Base-by-base conservation (phyloP, 2,113 vertebrate species). In the Megalops atlanticus region DNA sequence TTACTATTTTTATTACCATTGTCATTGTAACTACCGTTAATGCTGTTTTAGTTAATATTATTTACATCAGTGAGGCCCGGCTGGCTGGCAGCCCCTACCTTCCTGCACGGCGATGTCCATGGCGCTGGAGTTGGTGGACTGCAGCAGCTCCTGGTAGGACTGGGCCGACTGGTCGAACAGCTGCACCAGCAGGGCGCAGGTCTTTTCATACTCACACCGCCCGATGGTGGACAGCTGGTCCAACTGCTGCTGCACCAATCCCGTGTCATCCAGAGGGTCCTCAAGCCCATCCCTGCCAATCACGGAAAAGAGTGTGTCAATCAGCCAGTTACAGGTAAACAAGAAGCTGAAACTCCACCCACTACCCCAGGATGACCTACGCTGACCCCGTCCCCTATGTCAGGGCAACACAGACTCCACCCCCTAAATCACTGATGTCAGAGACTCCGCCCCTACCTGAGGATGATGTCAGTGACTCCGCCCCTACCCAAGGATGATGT, bases 161-260 rank as follows among this genome's bases (percentile, higher is more conserved):
- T 99, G 98, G 27, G 98, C 98, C 0, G 97, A 95, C 89, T 99
- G 98, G 93, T 99, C 98, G 0, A 99, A 99, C 43, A 99, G 92
- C 89, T 99, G 98, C 78, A 99, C 98, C 0, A 99, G 94, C 81
- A 99, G 95, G 0, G 98, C 98, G 0, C 98, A 99, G 0, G 98
- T 99, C 92, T 99, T 99, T 93, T 99, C 98, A 0, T 99, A 99
- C 84, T 99, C 98, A 0, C 98, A 99, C 2, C 98, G 93, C 0
- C 98, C 98, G 0, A 99, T 99, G 80, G 98, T 99, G 76, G 97
- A 98, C 0, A 99, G 89, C 92, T 99, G 98, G 84, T 99, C 98
- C 27, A 99, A 81, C 92, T 99, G 98, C 93, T 99, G 98, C 86
- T 99, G 97, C 2, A 99, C 97, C 2, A 99, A 93, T 0, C 98